Percentiles rank a stretch among this genome's conserved stretches.
Evolutionary conservation across 2,888 invertebrate genomes (phyloP).

Genomic region (Dryomyza anilis): DNA sequence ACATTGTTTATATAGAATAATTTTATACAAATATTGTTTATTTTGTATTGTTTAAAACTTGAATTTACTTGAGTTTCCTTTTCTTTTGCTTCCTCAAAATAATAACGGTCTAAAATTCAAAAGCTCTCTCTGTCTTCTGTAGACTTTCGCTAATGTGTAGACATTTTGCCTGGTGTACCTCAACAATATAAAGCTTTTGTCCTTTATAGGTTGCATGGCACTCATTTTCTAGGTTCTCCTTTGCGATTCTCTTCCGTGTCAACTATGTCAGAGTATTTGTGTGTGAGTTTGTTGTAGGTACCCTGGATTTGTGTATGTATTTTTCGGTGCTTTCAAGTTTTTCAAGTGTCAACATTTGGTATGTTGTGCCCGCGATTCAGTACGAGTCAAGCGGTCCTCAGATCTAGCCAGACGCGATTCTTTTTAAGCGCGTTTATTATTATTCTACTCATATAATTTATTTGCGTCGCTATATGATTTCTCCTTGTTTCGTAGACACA

Average conservation of each 20-base stretch:
- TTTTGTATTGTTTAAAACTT: too few species aligned
- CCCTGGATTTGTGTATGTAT: too few species aligned
- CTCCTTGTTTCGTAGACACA: constrained; percentile 60
- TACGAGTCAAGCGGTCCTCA: constrained; percentile 62
- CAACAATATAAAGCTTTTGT: background rate
- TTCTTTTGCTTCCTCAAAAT: too few species aligned
- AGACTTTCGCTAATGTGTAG: too few species aligned
- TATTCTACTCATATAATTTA: constrained; percentile 63
- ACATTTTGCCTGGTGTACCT: constrained; percentile 3
- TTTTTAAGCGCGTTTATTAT: constrained; percentile 62
- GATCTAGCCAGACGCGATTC: constrained; percentile 62
- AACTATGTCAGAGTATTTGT: too few species aligned
- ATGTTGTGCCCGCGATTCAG: constrained; percentile 50
- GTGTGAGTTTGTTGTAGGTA: constrained; percentile 20
- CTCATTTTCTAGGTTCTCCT: background rate
- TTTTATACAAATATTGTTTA: too few species aligned
- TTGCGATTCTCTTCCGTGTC: too few species aligned
- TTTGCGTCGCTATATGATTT: constrained; percentile 63
- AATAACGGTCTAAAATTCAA: too few species aligned
- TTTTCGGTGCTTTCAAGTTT: too few species aligned
- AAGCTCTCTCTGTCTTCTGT: background rate
- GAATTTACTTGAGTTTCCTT: too few species aligned
- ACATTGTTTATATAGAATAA: too few species aligned
- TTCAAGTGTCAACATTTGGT: constrained; percentile 52
- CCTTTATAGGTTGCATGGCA: too few species aligned